Evolutionary conservation across 2,113 vertebrate genomes (phyloP).

Genomic region (Anoura caudifer): DNA sequence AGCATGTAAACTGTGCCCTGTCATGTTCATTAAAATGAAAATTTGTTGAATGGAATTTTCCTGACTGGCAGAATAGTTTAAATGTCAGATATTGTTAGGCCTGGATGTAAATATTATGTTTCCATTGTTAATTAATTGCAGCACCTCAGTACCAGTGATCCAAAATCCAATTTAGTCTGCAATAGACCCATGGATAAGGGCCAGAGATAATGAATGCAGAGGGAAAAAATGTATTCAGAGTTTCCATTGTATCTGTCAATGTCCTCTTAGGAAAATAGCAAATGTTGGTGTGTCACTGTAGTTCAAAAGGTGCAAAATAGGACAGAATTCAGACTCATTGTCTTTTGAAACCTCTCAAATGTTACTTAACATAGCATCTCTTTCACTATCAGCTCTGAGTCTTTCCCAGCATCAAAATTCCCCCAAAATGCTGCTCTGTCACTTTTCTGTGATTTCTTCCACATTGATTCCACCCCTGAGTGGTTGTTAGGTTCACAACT

Average conservation of each 20-base stretch:
- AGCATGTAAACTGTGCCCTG: slow-evolving; percentile 59
- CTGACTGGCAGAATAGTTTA: slow-evolving; percentile 73
- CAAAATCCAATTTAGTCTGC: slow-evolving; percentile 77
- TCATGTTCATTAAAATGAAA: slow-evolving; percentile 75
- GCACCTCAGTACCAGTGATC: slow-evolving; percentile 70
- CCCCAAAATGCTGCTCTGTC: neutral
- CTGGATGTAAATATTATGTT: slow-evolving; percentile 77
- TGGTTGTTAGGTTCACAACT: neutral
- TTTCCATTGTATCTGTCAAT: slow-evolving; percentile 68
- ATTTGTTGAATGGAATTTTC: slow-evolving; percentile 74
- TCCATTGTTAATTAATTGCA: slow-evolving; percentile 78
- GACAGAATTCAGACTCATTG: slow-evolving; percentile 43
- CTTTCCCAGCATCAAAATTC: neutral
- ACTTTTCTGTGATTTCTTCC: neutral
- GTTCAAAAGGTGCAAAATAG: slow-evolving; percentile 43
- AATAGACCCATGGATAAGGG: slow-evolving; percentile 70
- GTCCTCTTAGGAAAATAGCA: slow-evolving; percentile 62
- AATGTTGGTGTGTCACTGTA: slow-evolving; percentile 35
- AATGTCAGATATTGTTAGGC: slow-evolving; percentile 76
- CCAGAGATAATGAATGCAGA: slow-evolving; percentile 71
- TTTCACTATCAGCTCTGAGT: neutral
- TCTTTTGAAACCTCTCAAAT: slow-evolving; percentile 51
- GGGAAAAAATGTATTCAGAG: slow-evolving; percentile 63
- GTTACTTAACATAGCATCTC: neutral
- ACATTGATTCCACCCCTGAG: neutral